A percentile compares a stretch with the other conserved stretches of the same genome.
These are phyloP conservation scores for Azemiops feae DNA, from an alignment of 2,113 vertebrate species.

Conservation along the genomic window DNA sequence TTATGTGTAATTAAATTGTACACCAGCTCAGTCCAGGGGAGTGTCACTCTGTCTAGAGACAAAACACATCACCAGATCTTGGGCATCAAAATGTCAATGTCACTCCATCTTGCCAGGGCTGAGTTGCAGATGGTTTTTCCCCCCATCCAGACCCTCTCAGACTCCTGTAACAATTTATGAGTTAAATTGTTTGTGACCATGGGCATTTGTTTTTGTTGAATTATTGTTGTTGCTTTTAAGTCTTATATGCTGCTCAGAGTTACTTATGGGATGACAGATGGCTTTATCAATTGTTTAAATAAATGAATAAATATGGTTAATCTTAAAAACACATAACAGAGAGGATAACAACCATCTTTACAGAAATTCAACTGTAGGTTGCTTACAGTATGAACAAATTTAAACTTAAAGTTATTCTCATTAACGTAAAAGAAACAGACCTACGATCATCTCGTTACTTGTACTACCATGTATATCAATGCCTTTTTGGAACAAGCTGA, in stretches of 20 bases:
- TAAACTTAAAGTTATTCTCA: background rate
- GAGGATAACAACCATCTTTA: background rate
- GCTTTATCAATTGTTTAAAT: background rate
- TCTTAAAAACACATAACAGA: background rate
- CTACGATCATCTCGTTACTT: slow-evolving; percentile 20
- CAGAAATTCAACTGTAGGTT: background rate
- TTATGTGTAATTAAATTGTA: too few relatives aligned
- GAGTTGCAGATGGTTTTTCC: background rate
- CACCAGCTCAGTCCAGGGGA: background rate
- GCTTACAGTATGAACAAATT: background rate
- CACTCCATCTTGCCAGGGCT: background rate
- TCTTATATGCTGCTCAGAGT: background rate
- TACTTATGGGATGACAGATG: background rate
- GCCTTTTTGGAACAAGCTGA: slow-evolving; percentile 38
- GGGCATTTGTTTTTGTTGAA: background rate
- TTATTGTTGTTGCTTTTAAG: background rate
- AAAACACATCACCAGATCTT: background rate
- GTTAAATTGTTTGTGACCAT: background rate
- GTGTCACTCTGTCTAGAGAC: background rate
- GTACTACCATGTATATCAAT: slow-evolving; percentile 26
- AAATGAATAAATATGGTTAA: background rate
- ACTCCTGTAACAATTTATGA: background rate
- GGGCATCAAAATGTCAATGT: background rate
- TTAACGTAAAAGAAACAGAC: slow-evolving; percentile 38
- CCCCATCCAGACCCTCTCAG: background rate